phyloP scores from a whole-genome alignment of 2,113 vertebrate species.

The Hydropotes inermis region DNA sequence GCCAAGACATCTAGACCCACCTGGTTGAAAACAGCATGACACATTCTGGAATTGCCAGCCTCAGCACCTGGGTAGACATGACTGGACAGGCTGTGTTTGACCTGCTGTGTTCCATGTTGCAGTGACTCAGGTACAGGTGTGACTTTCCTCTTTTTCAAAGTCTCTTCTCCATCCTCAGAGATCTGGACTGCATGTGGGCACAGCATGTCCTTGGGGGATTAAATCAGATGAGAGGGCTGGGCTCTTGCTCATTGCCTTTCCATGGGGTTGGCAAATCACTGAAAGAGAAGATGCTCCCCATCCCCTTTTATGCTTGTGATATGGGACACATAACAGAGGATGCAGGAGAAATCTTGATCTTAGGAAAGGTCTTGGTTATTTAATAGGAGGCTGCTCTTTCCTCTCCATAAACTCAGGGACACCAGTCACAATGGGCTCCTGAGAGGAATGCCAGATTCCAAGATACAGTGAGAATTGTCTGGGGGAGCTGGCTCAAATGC shows the following conservation, averaged over 20 bases:
- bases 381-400: background rate
- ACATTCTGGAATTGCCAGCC: slow-evolving; percentile 26
- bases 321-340: background rate
- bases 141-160: background rate
- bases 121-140: slow-evolving; percentile 52
- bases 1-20: slow-evolving; percentile 39
- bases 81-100: slow-evolving; percentile 58
- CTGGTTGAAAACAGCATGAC: slow-evolving; percentile 53
- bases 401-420: background rate
- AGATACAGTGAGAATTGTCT: background rate
- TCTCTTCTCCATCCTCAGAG: background rate
- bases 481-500: background rate
- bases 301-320: background rate
- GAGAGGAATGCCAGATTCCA: background rate
- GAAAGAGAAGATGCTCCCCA: background rate
- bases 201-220: background rate
- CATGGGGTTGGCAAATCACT: background rate
- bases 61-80: background rate
- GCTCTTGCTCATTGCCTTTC: background rate
- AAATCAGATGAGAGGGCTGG: background rate
- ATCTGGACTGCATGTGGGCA: background rate
- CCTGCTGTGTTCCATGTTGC: background rate
- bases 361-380: background rate
- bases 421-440: background rate
- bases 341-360: background rate